phyloP scores from a whole-genome alignment of 2,888 invertebrate genomes.

The Odontocolon sp. region DNA sequence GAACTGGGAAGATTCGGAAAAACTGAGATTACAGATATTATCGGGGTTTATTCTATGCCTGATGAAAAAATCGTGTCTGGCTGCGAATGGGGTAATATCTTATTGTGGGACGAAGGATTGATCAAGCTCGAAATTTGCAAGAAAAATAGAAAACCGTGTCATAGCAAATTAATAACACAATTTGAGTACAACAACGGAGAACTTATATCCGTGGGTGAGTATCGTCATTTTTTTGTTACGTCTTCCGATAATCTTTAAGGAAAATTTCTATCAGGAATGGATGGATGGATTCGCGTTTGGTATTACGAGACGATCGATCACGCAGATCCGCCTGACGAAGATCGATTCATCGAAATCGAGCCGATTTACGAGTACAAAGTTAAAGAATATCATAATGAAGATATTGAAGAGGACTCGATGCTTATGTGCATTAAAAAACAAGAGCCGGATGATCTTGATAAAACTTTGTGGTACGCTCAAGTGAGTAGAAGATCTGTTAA shows the following conservation, averaged over 20 bases:
- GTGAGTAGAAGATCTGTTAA: conserved; percentile 81
- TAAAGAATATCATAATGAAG: conserved; percentile 74
- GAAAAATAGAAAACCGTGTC: conserved; percentile 88
- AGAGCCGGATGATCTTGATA: conserved; percentile 75
- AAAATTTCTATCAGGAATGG: conserved; percentile 82
- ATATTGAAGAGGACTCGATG: conserved; percentile 59
- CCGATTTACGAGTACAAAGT: conserved; percentile 92
- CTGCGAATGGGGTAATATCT: conserved; percentile 94
- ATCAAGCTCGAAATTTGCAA: conserved; percentile 92
- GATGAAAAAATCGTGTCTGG: conserved; percentile 95
- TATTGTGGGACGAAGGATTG: conserved; percentile 94
- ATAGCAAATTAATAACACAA: conserved; percentile 87
- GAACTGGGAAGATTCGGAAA: conserved; percentile 95
- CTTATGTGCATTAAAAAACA: conserved; percentile 82
- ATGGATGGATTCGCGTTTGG: conserved; percentile 92
- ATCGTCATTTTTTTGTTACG: too few species aligned
- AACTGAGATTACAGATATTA: conserved; percentile 94
- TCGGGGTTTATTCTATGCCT: conserved; percentile 91
- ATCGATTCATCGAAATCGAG: conserved; percentile 90
- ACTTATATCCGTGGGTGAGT: conserved; percentile 82
- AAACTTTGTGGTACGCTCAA: conserved; percentile 88
- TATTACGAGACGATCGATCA: conserved; percentile 95
- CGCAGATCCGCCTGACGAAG: conserved; percentile 91
- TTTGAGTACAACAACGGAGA: conserved; percentile 82
- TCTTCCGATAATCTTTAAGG: too few species aligned